Evolutionary conservation across 1,140 invertebrate genomes (phyloP), one percentile per base, ranked within the genome.

Genomic region (Yoshiicerus persimilis): DNA sequence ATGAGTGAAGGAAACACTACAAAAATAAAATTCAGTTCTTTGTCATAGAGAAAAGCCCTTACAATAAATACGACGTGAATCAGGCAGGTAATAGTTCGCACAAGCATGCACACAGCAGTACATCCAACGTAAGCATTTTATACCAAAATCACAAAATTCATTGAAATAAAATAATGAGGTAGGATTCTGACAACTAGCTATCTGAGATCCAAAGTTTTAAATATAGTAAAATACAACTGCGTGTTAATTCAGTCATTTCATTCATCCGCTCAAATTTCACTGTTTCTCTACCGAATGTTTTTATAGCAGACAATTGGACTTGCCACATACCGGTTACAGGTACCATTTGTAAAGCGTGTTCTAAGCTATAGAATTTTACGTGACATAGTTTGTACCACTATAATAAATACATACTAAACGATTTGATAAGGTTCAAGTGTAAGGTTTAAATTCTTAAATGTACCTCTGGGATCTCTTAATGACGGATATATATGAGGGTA

Each of bases 211-310:
- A n/a, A n/a, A n/a, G n/a, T n/a, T n/a, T n/a, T n/a, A n/a, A n/a
- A n/a, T n/a, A n/a, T n/a, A n/a, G n/a, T n/a, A n/a, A n/a, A n/a
- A 56, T 56, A n/a, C 47, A 16, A 56, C 20, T 56, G 20, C 1
- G 47, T 56, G n/a, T 56, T 56, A 56, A 70, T 27, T 27, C 30
- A 80, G 75, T 36, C 75, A 38, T 80, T 80, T 80, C 75, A 80
- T 80, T 80, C 75, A 80, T 80, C 75, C 75, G 30, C 75, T 80
- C 75, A n/a, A 32, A 80, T 80, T 80, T 80, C 75, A n/a, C 75
- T 34, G 16, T n/a, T n/a, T n/a, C n/a, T n/a, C n/a, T n/a, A n/a
- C 47, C 8, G 47, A 56, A 56, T n/a, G n/a, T 56, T 56, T 56
- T 56, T 4, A 16, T 56, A n/a, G 47, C 47, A 56, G 47, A 56